Evolutionary conservation across 1,140 invertebrate genomes (phyloP).

Genomic region (Zaprionus kolodkinae): DNA sequence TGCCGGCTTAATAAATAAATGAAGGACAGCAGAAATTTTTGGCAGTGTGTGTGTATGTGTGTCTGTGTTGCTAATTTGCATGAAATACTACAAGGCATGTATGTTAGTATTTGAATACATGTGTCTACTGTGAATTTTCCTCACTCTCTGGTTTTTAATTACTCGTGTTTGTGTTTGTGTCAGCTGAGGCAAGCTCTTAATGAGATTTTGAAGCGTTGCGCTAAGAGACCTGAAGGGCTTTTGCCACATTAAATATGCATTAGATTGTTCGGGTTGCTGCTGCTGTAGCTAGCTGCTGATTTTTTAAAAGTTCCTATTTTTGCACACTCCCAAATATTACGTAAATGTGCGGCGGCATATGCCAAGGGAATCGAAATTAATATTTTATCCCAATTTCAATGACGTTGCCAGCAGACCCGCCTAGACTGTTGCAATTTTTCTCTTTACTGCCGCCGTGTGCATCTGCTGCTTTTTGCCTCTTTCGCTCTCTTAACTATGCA

Average conservation of each 20-base stretch:
- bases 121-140: slow-evolving; percentile 5
- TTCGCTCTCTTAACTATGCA: slow-evolving; percentile 24
- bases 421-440: slow-evolving; percentile 9
- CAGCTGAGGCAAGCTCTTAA: slow-evolving; percentile 21
- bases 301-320: slow-evolving; percentile 10
- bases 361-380: slow-evolving; percentile 36
- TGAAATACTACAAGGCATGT: slow-evolving; percentile 11
- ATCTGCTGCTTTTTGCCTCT: slow-evolving; percentile 13
- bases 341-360: slow-evolving; percentile 15
- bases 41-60: slow-evolving; percentile 1
- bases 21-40: slow-evolving; percentile 15
- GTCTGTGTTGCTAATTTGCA: slow-evolving; percentile 52
- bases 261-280: background rate
- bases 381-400: slow-evolving; percentile 37
- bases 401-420: slow-evolving; percentile 25
- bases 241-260: slow-evolving; percentile 21
- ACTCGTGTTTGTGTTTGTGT: slow-evolving; percentile 14
- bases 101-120: background rate
- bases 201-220: slow-evolving; percentile 23
- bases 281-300: background rate
- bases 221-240: background rate
- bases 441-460: slow-evolving; percentile 8
- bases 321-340: slow-evolving; percentile 31
- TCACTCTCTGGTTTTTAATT: slow-evolving; percentile 41
- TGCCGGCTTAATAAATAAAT: slow-evolving; percentile 16